A percentile compares a stretch with the other conserved stretches of the same genome.
Conservation (phyloP, 2,113 vertebrate species). For the Cromileptes altivelis region DNA sequence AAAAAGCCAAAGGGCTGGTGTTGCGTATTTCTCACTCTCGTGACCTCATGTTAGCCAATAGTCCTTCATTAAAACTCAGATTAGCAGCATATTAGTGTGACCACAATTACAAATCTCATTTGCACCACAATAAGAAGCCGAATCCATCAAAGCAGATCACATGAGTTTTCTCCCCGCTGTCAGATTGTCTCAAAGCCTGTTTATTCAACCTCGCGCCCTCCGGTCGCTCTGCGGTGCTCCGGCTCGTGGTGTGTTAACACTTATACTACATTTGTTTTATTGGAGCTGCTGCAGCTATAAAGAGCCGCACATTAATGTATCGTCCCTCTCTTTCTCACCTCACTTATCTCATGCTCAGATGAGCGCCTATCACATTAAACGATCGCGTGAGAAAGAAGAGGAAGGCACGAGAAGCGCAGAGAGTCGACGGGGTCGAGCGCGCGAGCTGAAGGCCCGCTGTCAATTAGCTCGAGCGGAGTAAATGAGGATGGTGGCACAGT, state of each 20-base stretch:
- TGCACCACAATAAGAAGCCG: conserved; percentile 1
- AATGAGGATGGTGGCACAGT: not conserved
- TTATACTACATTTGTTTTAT: not conserved
- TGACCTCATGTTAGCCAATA: conserved; percentile 22
- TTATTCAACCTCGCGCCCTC: not conserved
- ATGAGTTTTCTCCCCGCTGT: conserved; percentile 4
- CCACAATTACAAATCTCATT: conserved; percentile 19
- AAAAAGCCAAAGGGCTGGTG: conserved; percentile 1
- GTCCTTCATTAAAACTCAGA: conserved; percentile 18
- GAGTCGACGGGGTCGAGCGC: not conserved
- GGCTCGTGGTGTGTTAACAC: not conserved
- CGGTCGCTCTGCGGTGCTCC: not conserved
- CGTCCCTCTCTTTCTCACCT: not conserved
- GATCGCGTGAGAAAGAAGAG: conserved; percentile 61
- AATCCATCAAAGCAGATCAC: conserved; percentile 28
- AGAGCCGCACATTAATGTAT: not conserved
- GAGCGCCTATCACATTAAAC: conserved; percentile 22
- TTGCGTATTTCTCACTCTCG: conserved; percentile 10
- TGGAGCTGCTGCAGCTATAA: not conserved
- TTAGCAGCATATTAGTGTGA: conserved; percentile 27
- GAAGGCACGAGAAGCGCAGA: conserved; percentile 13
- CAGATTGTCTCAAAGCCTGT: conserved; percentile 1
- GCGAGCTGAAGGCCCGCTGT: not conserved
- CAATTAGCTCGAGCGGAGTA: not conserved
- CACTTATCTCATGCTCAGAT: conserved; percentile 11